phyloP scores from a whole-genome alignment of 2,888 invertebrate genomes.

The Diarsia brunnea region DNA sequence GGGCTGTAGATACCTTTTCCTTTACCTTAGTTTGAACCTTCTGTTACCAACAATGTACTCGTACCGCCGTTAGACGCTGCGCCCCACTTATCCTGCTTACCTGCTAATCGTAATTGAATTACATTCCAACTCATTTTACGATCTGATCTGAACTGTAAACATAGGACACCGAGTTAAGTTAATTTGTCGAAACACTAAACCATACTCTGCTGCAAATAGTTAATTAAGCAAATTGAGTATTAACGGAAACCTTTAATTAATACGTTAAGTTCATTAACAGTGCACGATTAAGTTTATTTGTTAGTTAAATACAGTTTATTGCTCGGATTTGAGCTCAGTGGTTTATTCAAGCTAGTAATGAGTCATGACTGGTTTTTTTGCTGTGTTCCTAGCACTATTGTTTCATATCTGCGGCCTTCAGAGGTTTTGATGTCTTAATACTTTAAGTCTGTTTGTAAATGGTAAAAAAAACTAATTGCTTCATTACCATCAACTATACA shows the following conservation, averaged over 20 bases:
- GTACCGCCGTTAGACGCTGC: neutral
- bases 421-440: constrained; percentile 59
- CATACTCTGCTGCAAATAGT: constrained; percentile 23
- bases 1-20: neutral
- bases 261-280: constrained; percentile 27
- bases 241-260: constrained; percentile 27
- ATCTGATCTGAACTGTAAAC: constrained; percentile 44
- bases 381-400: constrained; percentile 57
- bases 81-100: constrained; percentile 26
- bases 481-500: constrained; percentile 51
- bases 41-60: neutral
- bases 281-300: constrained; percentile 49
- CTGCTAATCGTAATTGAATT: constrained; percentile 47
- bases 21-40: constrained; percentile 10
- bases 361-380: constrained; percentile 51
- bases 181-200: neutral
- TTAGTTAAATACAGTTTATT: constrained; percentile 52
- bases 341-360: constrained; percentile 43
- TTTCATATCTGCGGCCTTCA: constrained; percentile 57
- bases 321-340: constrained; percentile 24
- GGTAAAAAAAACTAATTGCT: constrained; percentile 62
- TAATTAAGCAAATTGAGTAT: constrained; percentile 21
- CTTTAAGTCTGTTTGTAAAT: constrained; percentile 59
- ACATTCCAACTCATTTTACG: constrained; percentile 35
- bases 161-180: constrained; percentile 17